Percentiles rank a stretch among this genome's conserved stretches.
These are phyloP conservation scores for Cosmorhoe ocellata DNA, from an alignment of 2,888 invertebrate genomes.

Conservation along the genomic window DNA sequence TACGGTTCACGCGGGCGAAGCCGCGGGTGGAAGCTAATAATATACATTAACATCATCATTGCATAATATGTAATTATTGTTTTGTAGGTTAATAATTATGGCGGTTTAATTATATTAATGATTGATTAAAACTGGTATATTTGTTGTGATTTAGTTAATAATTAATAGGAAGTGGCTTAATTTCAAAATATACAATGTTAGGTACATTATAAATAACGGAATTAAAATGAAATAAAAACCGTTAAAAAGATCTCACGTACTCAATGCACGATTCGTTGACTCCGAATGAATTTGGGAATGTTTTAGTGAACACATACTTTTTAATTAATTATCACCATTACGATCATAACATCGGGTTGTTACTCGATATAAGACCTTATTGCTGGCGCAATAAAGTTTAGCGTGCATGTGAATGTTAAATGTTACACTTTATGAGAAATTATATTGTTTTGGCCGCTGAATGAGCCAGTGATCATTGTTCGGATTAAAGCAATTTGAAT, in stretches of 20 bases:
- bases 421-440: conserved; percentile 65
- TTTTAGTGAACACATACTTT: conserved; percentile 69
- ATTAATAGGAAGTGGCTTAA: conserved; percentile 2
- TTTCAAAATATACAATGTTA: conserved; percentile 18
- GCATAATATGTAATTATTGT: no score
- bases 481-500: conserved; percentile 76
- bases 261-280: conserved; percentile 65
- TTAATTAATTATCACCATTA: conserved; percentile 76
- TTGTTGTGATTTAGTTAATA: neutral
- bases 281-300: conserved; percentile 72
- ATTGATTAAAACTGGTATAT: no score
- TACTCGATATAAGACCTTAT: conserved; percentile 44
- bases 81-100: no score
- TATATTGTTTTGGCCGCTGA: conserved; percentile 73
- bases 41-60: no score
- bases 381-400: conserved; percentile 37
- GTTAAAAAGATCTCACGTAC: conserved; percentile 53
- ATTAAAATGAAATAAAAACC: conserved; percentile 58
- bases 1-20: no score
- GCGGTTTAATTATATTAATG: no score
- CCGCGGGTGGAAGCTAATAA: no score
- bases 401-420: conserved; percentile 31
- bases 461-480: conserved; percentile 62
- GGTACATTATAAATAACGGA: conserved; percentile 37
- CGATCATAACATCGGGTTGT: conserved; percentile 25